A percentile compares a stretch with the other conserved stretches of the same genome.
These are phyloP conservation scores for Scolopax mira DNA, from an alignment of 2,113 vertebrate species.

Conservation along the genomic window DNA sequence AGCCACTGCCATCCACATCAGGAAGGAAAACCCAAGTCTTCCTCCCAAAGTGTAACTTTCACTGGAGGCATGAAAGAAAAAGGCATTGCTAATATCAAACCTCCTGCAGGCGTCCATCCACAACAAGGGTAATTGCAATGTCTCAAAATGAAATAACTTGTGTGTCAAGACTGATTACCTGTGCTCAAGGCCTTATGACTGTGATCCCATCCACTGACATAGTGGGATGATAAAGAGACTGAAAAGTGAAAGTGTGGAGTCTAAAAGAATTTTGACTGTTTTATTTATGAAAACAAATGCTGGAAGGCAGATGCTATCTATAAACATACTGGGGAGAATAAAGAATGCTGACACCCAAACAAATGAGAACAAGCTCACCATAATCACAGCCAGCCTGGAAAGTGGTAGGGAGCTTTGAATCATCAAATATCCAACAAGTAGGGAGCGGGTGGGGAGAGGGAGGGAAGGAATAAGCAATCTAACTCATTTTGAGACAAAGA, in stretches of 20 bases:
- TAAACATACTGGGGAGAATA: not conserved
- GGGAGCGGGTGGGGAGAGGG: accelerated
- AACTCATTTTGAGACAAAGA: not conserved
- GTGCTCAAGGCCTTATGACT: not conserved
- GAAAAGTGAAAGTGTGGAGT: not conserved
- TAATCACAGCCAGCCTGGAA: not conserved
- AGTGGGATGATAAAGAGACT: not conserved
- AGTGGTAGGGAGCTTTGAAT: not conserved
- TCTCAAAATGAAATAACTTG: not conserved
- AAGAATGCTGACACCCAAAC: not conserved
- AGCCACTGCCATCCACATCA: not conserved
- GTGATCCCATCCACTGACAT: not conserved
- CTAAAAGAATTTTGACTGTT: not conserved
- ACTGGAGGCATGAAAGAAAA: not conserved
- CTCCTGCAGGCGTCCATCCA: not conserved
- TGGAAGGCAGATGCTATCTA: not conserved
- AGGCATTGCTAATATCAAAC: not conserved
- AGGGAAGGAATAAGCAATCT: not conserved
- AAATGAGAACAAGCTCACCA: not conserved
- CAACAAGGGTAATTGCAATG: not conserved
- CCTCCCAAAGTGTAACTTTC: not conserved
- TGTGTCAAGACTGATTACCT: not conserved
- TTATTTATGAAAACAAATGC: not conserved
- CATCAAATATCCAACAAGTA: not conserved
- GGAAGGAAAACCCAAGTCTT: not conserved